Percentiles rank a stretch among this genome's conserved stretches.
Evolutionary conservation across 2,888 invertebrate species (phyloP).

Genomic region (Cheilosia pagana): DNA sequence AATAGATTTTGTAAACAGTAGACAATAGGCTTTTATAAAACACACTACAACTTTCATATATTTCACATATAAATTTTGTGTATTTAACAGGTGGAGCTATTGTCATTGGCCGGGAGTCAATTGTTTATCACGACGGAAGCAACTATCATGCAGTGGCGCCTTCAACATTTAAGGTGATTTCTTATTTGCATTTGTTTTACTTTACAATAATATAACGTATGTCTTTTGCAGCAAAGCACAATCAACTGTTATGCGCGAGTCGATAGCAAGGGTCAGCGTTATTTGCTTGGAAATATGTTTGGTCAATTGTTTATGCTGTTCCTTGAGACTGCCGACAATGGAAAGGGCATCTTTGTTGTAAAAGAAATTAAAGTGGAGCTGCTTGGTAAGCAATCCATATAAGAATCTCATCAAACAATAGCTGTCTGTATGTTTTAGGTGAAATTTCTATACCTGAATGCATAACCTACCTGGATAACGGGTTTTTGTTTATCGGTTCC

Average conservation of each 20-base stretch:
- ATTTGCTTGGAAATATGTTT: constrained; percentile 96
- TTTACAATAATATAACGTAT: neutral
- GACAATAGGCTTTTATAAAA: too few species aligned
- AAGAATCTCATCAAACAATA: neutral
- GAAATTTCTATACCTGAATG: constrained; percentile 98
- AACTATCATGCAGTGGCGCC: constrained; percentile 96
- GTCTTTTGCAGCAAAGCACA: constrained; percentile 90
- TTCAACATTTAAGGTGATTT: constrained; percentile 93
- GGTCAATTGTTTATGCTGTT: constrained; percentile 98
- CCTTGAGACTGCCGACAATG: constrained; percentile 91
- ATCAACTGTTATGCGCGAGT: constrained; percentile 97
- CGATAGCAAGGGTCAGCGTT: constrained; percentile 94
- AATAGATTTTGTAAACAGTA: too few species aligned
- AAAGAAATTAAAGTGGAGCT: constrained; percentile 97
- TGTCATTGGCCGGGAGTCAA: constrained; percentile 98
- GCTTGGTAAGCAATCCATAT: constrained; percentile 85
- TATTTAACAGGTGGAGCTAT: constrained; percentile 90
- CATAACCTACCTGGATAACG: constrained; percentile 98
- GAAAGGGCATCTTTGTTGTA: constrained; percentile 90
- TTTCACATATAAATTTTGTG: neutral
- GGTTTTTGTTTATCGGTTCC: constrained; percentile 98
- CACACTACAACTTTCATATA: too few species aligned
- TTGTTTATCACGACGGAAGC: constrained; percentile 97
- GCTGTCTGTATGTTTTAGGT: constrained; percentile 83
- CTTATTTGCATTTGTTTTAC: neutral